Evolutionary conservation across 2,888 invertebrate genomes (phyloP), one percentile per base, ranked within the genome.

Genomic region (Heliconius sara): DNA sequence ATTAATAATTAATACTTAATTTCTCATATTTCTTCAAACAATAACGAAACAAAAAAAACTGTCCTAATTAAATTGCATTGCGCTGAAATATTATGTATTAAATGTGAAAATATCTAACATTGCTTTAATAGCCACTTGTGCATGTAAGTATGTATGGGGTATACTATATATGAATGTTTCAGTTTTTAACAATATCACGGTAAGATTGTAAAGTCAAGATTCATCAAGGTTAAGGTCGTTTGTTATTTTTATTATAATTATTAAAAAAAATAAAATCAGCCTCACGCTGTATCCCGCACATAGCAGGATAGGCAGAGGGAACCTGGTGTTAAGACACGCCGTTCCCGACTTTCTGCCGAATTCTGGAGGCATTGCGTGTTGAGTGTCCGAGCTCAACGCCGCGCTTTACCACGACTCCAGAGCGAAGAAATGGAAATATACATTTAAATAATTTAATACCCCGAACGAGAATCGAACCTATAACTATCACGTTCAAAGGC

Each of bases 1-100:
- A 52, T 19, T 19, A 52, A 52, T 52, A 22, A 52, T 52, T 22
- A 22, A 7, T 52, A 52, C 19, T 52, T 52, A 22, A 22, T 39
- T 34, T 34, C 3, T 22, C 0, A 39, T 9, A 13, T n/a, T n/a
- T 39, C 39, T 68, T 39, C 4, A 43, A 43, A 68, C 39, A n/a
- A n/a, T 7, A 68, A 25, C 13, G 13, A n/a, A n/a, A 67, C 0
- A 68, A n/a, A 68, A 16, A 34, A 43, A 43, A 4, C 27, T 39
- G 68, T 68, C 13, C n/a, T 68, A 68, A 39, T 43, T 39, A 68
- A 68, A 43, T 68, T 68, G 68, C 39, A 68, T 25, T 43, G 68
- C 68, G 68, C 43, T 68, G 12, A 68, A 68, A 68, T 68, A 52
- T 19, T 52, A 68, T 68, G n/a, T 68, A 16, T 68, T 68, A 68